Evolutionary conservation across 2,888 invertebrate species (phyloP).

Genomic region (Papilio elwesi): DNA sequence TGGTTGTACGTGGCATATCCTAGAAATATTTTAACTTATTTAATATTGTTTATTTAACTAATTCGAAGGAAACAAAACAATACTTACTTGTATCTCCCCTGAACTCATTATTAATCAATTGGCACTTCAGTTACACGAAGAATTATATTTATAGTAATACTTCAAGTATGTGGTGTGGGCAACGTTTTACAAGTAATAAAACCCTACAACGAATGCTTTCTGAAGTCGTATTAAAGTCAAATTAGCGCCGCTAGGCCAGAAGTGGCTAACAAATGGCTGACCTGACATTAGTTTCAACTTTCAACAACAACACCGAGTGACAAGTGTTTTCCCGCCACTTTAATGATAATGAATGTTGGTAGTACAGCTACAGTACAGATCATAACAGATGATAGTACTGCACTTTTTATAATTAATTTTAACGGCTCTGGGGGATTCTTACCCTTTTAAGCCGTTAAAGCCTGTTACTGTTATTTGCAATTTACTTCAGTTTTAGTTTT

Average conservation of each 20-base stretch:
- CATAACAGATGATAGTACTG: too few relatives aligned
- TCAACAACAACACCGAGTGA: too few relatives aligned
- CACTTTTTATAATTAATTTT: too few relatives aligned
- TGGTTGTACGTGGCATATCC: conserved; percentile 84
- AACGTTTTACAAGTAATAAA: conserved; percentile 9
- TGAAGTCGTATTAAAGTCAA: neutral
- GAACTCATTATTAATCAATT: conserved; percentile 8
- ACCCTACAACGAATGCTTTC: neutral
- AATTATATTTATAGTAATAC: neutral
- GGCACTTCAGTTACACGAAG: neutral
- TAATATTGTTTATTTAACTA: neutral
- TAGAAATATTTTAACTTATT: conserved; percentile 48
- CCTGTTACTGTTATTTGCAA: too few relatives aligned
- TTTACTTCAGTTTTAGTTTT: too few relatives aligned
- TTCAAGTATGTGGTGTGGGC: neutral
- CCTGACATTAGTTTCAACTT: neutral
- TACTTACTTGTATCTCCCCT: conserved; percentile 19
- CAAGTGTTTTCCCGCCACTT: conserved; percentile 10
- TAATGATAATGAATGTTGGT: too few relatives aligned
- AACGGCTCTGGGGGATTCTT: too few relatives aligned
- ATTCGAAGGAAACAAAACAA: neutral
- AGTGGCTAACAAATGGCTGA: neutral
- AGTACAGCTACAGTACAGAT: too few relatives aligned
- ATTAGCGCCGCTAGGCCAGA: neutral
- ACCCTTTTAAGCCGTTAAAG: too few relatives aligned